Base-by-base conservation (phyloP, 2,113 vertebrate species). In the Grammomys surdaster region DNA sequence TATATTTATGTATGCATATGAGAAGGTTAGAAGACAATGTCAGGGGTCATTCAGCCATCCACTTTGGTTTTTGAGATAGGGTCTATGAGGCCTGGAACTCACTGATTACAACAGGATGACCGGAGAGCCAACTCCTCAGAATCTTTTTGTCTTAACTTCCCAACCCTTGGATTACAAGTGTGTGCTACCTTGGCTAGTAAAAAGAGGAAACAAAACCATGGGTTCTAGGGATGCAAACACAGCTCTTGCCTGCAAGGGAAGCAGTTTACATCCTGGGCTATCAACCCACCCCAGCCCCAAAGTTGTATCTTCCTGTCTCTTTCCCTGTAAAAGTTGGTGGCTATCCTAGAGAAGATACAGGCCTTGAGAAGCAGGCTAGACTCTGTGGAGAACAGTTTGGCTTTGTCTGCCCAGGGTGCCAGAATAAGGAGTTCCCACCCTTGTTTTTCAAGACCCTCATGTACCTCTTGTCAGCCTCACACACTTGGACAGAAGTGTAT, bases 391-490 rank as follows among this genome's bases (percentile, higher is more conserved):
- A 88, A 7, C 43, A 43, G 51, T 9, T 60, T 33, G 28, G 14
- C 36, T 20, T 9, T 19, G 40, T 46, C 75, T 72, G 72, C 63
- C 36, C 1, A 3, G 48, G 20, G 3, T 46, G n/a, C 78, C 51
- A 14, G 10, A 13, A 11, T 1, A 20, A 63, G n/a, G 70, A 13
- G 5, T 31, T 54, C 7, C 19, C 36, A 4, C 20, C 48, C 69
- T 19, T 8, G 20, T 13, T 43, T 5, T 31, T 0, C n/a, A n/a
- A 2, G 2, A 12, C 31, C 9, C 5, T 31, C 3, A 1, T 22
- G 0, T 8, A 12, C 22, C 2, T 20, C 81, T n/a, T 11, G 33
- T 1, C 11, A n/a, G 51, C 4, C 0, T 0, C 0, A 17, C 46
- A 67, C 36, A 17, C 14, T 33, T 31, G 48, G 26, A 13, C 22